Evolutionary conservation across 2,888 invertebrate genomes (phyloP).

Genomic region (Meganola albula): DNA sequence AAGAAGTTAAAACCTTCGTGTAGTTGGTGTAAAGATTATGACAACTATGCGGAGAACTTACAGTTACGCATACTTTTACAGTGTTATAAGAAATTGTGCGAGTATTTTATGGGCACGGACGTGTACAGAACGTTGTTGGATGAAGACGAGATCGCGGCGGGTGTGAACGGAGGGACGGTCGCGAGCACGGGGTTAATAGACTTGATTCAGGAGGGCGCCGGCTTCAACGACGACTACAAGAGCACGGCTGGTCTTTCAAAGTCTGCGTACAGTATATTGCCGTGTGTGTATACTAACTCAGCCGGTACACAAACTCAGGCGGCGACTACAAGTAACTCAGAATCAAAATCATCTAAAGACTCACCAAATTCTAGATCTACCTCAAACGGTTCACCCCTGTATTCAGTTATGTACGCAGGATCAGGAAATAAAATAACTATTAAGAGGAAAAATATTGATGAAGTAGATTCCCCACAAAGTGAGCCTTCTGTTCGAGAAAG

Average conservation of each 20-base stretch:
- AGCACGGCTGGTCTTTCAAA: slow-evolving; percentile 84
- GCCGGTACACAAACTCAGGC: slow-evolving; percentile 66
- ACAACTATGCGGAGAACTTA: slow-evolving; percentile 88
- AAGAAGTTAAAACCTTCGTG: slow-evolving; percentile 92
- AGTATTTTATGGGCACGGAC: slow-evolving; percentile 85
- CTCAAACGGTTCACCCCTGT: slow-evolving; percentile 70
- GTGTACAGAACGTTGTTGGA: slow-evolving; percentile 81
- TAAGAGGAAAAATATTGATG: slow-evolving; percentile 84
- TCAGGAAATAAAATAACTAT: slow-evolving; percentile 90
- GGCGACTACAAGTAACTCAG: slow-evolving; percentile 43
- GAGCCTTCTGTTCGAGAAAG: slow-evolving; percentile 56
- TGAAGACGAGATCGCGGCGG: slow-evolving; percentile 72
- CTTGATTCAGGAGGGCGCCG: slow-evolving; percentile 88
- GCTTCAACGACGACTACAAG: slow-evolving; percentile 86
- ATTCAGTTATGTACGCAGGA: slow-evolving; percentile 89
- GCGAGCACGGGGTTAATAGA: slow-evolving; percentile 81
- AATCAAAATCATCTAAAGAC: slow-evolving; percentile 51
- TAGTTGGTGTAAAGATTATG: slow-evolving; percentile 90
- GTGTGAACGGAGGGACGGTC: slow-evolving; percentile 68
- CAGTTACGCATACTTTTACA: slow-evolving; percentile 88
- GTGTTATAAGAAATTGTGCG: slow-evolving; percentile 93
- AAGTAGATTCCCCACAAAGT: slow-evolving; percentile 62
- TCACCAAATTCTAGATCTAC: slow-evolving; percentile 60
- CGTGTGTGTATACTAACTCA: slow-evolving; percentile 84
- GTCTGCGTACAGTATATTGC: slow-evolving; percentile 85